These are phyloP conservation scores for Thaumetopoea pityocampa DNA, from an alignment of 1,140 invertebrate species.

Conservation along the genomic window DNA sequence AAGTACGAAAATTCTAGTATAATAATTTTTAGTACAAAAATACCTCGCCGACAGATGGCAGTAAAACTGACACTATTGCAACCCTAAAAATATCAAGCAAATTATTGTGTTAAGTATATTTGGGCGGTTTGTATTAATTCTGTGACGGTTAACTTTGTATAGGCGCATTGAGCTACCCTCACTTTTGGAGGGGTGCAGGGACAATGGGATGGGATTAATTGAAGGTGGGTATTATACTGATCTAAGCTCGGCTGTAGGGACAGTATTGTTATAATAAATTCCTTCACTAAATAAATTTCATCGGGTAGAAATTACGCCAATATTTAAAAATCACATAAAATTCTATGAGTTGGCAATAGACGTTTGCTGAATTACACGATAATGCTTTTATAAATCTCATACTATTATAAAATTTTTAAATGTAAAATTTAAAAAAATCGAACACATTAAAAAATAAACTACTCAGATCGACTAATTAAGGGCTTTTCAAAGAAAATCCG, in stretches of 20 bases:
- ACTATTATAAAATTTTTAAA: no score
- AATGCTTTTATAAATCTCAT: no score
- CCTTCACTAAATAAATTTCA: constrained; percentile 13
- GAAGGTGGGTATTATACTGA: constrained; percentile 62
- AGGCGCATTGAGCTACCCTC: constrained; percentile 26
- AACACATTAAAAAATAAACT: no score
- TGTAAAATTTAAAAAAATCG: no score
- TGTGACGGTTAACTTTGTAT: constrained; percentile 50
- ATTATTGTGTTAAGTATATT: constrained; percentile 61
- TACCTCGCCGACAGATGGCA: constrained; percentile 30
- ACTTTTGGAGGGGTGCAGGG: constrained; percentile 27
- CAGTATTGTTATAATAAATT: constrained; percentile 13
- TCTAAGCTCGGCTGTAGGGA: constrained; percentile 25
- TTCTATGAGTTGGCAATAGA: no score
- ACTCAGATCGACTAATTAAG: no score
- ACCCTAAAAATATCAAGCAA: constrained; percentile 24
- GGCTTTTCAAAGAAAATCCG: no score
- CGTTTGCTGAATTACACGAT: no score
- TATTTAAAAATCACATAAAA: no score
- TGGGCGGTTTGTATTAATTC: constrained; percentile 67
- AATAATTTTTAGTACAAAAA: no score
- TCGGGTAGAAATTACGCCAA: no score
- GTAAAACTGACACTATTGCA: constrained; percentile 19
- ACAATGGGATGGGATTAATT: constrained; percentile 69
- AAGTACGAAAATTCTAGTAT: no score